A percentile compares a stretch with the other conserved stretches of the same genome.
Evolutionary conservation across 2,113 vertebrate species (phyloP).

Genomic region (Lichenostomus cassidix): DNA sequence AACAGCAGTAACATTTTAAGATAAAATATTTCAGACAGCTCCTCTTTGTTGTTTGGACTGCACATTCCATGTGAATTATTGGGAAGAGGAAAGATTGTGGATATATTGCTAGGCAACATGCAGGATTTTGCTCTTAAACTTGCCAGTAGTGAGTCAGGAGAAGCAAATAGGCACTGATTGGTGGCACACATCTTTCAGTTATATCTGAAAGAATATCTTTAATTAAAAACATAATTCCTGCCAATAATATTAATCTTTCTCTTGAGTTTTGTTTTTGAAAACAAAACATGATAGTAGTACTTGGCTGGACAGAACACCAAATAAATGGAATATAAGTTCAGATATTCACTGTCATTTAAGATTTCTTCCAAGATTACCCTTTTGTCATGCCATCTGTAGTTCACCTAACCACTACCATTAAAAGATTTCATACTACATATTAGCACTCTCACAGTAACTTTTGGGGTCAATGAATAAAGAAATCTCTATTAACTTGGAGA

Average conservation of each 20-base stretch:
- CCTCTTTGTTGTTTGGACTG: neutral
- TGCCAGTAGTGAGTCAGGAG: neutral
- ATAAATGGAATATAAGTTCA: neutral
- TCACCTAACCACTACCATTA: neutral
- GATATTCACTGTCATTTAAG: neutral
- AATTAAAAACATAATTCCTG: neutral
- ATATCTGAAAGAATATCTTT: neutral
- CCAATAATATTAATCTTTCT: neutral
- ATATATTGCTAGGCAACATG: neutral
- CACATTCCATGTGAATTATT: neutral
- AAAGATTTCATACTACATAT: neutral
- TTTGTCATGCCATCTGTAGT: neutral
- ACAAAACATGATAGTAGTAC: neutral
- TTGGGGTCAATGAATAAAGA: neutral
- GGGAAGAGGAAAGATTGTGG: neutral
- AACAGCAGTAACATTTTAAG: neutral
- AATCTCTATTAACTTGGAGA: neutral
- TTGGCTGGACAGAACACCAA: neutral
- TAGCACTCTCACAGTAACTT: neutral
- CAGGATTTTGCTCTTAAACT: neutral
- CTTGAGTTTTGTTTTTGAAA: neutral
- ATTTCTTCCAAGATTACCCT: neutral
- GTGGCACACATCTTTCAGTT: neutral
- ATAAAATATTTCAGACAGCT: neutral
- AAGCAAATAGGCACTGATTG: neutral